These are phyloP conservation scores for Macroramphosus scolopax DNA, from an alignment of 2,797 vertebrate genomes.

Conservation along the genomic window DNA sequence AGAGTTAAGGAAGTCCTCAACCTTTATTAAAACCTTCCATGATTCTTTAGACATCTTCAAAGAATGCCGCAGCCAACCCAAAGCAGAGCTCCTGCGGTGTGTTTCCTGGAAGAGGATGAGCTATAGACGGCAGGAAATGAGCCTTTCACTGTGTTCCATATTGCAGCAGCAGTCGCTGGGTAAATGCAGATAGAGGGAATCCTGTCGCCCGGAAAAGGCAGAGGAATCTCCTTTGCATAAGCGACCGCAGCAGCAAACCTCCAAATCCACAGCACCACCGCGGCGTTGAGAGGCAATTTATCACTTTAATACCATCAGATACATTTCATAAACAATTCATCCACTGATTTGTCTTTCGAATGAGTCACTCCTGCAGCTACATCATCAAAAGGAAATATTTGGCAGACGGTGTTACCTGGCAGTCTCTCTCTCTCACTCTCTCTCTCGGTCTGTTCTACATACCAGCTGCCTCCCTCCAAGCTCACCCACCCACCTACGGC, in stretches of 20 bases:
- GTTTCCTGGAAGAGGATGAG: conserved; percentile 19
- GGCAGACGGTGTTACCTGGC: conserved; percentile 50
- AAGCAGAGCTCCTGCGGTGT: no score
- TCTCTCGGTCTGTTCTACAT: conserved; percentile 49
- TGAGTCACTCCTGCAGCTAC: conserved; percentile 48
- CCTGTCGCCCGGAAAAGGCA: no score
- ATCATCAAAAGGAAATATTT: conserved; percentile 64
- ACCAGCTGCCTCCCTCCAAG: conserved; percentile 3
- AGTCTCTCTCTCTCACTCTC: conserved; percentile 14
- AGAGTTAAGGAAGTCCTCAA: no score
- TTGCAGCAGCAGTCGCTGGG: conserved; percentile 14
- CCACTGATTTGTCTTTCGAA: conserved; percentile 54
- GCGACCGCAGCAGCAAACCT: conserved; percentile 23
- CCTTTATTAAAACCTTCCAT: no score
- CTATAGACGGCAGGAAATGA: conserved; percentile 32
- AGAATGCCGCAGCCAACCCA: no score
- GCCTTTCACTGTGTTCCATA: conserved; percentile 23
- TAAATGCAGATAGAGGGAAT: conserved; percentile 20
- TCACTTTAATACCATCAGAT: conserved; percentile 64
- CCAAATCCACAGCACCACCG: conserved; percentile 31
- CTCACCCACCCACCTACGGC: neutral
- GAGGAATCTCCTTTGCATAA: conserved; percentile 15
- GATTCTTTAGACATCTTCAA: no score
- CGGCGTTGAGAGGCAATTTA: conserved; percentile 58
- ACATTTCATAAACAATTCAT: conserved; percentile 63